Evolutionary conservation across 2,888 invertebrate genomes (phyloP).

Genomic region (Lasioglossum malachurum): DNA sequence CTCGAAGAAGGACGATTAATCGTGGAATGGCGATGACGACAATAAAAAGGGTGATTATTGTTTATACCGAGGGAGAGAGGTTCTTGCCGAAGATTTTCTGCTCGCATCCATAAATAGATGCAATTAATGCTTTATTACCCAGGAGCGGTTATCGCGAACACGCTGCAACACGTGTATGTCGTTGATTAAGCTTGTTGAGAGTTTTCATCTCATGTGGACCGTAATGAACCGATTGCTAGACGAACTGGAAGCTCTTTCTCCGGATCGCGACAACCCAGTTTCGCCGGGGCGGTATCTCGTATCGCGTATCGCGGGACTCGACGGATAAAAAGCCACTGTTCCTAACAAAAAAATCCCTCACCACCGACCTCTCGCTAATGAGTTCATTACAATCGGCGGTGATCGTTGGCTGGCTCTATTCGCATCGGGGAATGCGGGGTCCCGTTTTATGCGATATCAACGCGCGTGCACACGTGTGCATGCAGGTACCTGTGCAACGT

Average conservation of each 20-base stretch:
- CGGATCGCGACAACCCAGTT: conserved; percentile 43
- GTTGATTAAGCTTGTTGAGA: conserved; percentile 28
- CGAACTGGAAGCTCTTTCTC: conserved; percentile 35
- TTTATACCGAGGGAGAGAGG: neutral
- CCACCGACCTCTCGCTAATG: conserved; percentile 51
- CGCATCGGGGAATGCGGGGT: conserved; percentile 29
- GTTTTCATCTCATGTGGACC: conserved; percentile 18
- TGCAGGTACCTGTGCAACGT: neutral
- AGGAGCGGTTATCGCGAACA: neutral
- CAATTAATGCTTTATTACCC: conserved; percentile 18
- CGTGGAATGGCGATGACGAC: neutral
- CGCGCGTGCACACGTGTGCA: conserved; percentile 18
- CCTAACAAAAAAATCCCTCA: conserved; percentile 19
- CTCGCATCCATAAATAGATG: neutral
- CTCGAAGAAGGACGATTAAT: neutral
- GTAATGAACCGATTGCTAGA: conserved; percentile 43
- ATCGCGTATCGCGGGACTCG: neutral
- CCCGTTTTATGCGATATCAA: conserved; percentile 37
- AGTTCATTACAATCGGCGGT: conserved; percentile 63
- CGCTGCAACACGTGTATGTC: neutral
- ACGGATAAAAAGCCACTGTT: conserved; percentile 40
- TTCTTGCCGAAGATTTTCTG: neutral
- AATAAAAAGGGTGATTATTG: neutral
- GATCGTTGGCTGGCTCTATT: conserved; percentile 53
- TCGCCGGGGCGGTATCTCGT: conserved; percentile 17